Base-by-base conservation (phyloP, 1,140 invertebrate species). In the Yoshiicerus persimilis region DNA sequence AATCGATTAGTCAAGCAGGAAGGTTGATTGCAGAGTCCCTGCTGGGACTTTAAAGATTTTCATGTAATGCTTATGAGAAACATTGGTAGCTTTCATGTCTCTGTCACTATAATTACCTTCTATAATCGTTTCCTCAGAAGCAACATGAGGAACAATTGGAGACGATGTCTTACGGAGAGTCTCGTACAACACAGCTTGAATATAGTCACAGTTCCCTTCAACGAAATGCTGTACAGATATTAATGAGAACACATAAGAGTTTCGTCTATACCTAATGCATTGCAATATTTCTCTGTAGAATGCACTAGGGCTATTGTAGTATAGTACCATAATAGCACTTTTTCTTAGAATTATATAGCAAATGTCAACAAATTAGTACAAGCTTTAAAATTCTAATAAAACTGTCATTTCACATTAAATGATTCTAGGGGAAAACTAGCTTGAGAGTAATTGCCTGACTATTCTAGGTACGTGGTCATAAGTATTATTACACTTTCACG, bases 91-190 rank as follows among this genome's bases (percentile, higher is more conserved):
- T 87, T 75, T 77, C 34, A 66, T 32, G 25, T 77, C 27, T 2
- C 86, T 77, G 36, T 47, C 27, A 87, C 36, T 38, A 9, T 36
- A 80, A 70, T 87, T 92, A 94, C 93, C 96, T 87, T 94, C 94
- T 39, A 98, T 94, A 1, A 94, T 93, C 1, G 95, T 95, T 88
- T 96, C 95, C 89, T 95, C 94, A 34, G 95, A 97, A 0, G 97
- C 96, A 0, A 98, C 96, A 91, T 98, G 97, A 2, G 97, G 97
- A 0, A 98, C 97, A 87, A 98, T 98, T 0, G 97, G 97, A 0
- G 97, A 98, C 0, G 96, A 96, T 0, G 96, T 95, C 87, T 96
- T 94, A 86, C 97, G 93, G 4, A 98, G 93, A 0, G 96, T 95
- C 93, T 98, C 97, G 87, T 96, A 93, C 10, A 98, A 94, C 0